phyloP scores from a whole-genome alignment of 2,113 vertebrate species.

The Vanacampus margaritifer region DNA sequence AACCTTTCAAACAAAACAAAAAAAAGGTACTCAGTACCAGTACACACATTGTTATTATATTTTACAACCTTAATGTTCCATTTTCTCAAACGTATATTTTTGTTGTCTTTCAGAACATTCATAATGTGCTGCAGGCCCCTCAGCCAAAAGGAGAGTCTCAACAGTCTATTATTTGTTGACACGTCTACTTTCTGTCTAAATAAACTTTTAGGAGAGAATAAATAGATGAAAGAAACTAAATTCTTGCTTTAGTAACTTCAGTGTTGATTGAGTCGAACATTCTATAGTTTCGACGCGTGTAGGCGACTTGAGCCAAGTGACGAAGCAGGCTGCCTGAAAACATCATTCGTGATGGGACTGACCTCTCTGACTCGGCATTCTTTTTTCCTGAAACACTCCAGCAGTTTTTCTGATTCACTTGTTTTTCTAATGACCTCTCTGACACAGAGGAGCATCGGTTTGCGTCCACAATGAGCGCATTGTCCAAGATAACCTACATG shows the following conservation, averaged over 20 bases:
- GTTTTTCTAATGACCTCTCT: conserved; percentile 56
- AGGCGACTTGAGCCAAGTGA: not conserved
- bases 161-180: conserved; percentile 16
- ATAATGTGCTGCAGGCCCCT: conserved; percentile 32
- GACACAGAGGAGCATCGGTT: conserved; percentile 41
- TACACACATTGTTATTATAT: not conserved
- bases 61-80: not conserved
- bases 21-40: no score
- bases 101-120: conserved; percentile 54
- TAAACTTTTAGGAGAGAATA: not conserved
- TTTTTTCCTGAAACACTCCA: conserved; percentile 42
- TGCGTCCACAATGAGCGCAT: conserved; percentile 54
- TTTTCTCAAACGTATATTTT: not conserved
- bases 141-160: conserved; percentile 14
- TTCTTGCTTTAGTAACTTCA: not conserved
- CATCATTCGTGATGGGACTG: conserved; percentile 25
- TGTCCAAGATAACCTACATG: conserved; percentile 63
- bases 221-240: not conserved
- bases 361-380: conserved; percentile 20
- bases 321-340: conserved; percentile 8
- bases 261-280: conserved; percentile 6
- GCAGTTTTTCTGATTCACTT: conserved; percentile 57
- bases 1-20: no score
- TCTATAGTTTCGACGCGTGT: not conserved
- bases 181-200: not conserved